These are phyloP conservation scores for Ennomos fuscantarius DNA, from an alignment of 2,888 invertebrate species.

Conservation along the genomic window DNA sequence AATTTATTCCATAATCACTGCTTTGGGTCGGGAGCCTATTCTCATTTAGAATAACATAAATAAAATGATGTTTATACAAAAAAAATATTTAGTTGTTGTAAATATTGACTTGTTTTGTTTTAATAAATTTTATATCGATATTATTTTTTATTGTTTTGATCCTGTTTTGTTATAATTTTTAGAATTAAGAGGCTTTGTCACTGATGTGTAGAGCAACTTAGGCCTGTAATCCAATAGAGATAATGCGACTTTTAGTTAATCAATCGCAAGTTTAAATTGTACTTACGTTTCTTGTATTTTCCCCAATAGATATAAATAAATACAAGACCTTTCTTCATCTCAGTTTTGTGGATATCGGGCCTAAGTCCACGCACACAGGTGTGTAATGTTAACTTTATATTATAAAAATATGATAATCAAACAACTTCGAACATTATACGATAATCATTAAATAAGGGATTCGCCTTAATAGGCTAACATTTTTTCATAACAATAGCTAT, in stretches of 20 bases:
- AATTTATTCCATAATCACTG: slow-evolving; percentile 10
- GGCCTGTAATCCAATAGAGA: slow-evolving; percentile 22
- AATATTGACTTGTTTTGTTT: slow-evolving; percentile 73
- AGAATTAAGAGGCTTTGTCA: slow-evolving; percentile 40
- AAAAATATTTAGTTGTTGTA: slow-evolving; percentile 72
- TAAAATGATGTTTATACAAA: slow-evolving; percentile 53
- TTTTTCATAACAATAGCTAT: slow-evolving; percentile 46
- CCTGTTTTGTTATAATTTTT: slow-evolving; percentile 39
- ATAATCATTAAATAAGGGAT: slow-evolving; percentile 50
- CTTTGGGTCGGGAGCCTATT: slow-evolving; percentile 53
- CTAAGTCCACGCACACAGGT: slow-evolving; percentile 1
- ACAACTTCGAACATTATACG: slow-evolving; percentile 41
- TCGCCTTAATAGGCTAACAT: slow-evolving; percentile 64
- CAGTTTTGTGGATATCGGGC: slow-evolving; percentile 11
- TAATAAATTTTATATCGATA: slow-evolving; percentile 74
- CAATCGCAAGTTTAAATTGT: neutral
- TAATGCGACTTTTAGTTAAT: slow-evolving; percentile 1
- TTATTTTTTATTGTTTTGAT: slow-evolving; percentile 53
- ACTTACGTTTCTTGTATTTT: too few species aligned
- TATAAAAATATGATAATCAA: slow-evolving; percentile 38
- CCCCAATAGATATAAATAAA: too few species aligned
- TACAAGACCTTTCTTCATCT: neutral
- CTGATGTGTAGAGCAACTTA: slow-evolving; percentile 25
- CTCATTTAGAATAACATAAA: slow-evolving; percentile 63
- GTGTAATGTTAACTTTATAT: slow-evolving; percentile 37